Conservation (phyloP, 2,888 invertebrate genomes). For the Drosophila rubida region DNA sequence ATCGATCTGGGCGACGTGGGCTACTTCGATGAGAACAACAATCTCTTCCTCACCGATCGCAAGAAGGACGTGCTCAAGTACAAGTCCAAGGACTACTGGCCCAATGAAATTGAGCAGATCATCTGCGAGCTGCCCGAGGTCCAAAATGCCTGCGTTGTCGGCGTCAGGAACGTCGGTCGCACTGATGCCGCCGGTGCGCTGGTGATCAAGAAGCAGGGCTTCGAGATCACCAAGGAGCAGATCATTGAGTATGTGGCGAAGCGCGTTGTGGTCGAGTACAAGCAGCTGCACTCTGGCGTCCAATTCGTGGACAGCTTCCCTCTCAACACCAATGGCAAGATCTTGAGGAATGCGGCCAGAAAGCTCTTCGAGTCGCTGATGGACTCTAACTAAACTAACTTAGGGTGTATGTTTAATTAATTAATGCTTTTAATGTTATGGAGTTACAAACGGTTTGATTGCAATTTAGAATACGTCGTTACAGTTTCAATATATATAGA, state of each 20-base stretch:
- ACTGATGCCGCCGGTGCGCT: slow-evolving; percentile 79
- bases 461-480: neutral
- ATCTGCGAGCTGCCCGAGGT: slow-evolving; percentile 73
- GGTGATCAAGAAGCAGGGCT: slow-evolving; percentile 55
- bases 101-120: slow-evolving; percentile 75
- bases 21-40: slow-evolving; percentile 77
- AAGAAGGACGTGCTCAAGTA: slow-evolving; percentile 82
- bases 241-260: slow-evolving; percentile 60
- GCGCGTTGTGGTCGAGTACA: slow-evolving; percentile 61
- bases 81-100: slow-evolving; percentile 72
- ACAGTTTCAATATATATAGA: neutral
- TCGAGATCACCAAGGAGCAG: slow-evolving; percentile 52
- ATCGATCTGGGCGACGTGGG: slow-evolving; percentile 82
- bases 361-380: slow-evolving; percentile 46
- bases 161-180: slow-evolving; percentile 63
- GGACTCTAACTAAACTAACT: slow-evolving; percentile 7
- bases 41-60: slow-evolving; percentile 75
- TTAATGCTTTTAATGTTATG: slow-evolving; percentile 2
- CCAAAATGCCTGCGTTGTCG: slow-evolving; percentile 74
- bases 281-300: slow-evolving; percentile 76
- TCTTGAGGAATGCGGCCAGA: slow-evolving; percentile 56
- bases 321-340: slow-evolving; percentile 72
- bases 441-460: slow-evolving; percentile 3
- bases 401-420: neutral
- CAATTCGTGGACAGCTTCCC: slow-evolving; percentile 72